Percentiles rank a stretch among this genome's conserved stretches.
Evolutionary conservation across 2,113 vertebrate species (phyloP).

Genomic region (Orientallactaga bullata): DNA sequence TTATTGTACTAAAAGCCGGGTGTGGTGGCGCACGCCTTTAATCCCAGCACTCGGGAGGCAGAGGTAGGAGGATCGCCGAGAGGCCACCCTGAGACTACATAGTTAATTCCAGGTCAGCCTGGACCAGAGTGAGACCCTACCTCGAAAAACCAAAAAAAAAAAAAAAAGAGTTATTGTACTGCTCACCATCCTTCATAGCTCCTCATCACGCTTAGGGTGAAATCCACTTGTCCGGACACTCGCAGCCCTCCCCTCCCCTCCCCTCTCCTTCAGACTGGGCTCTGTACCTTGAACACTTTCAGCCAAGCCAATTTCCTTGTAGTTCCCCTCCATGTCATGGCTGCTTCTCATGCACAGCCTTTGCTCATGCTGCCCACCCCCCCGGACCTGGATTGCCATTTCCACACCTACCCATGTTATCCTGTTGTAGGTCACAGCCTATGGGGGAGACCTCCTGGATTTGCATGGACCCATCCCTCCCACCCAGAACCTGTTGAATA

Average conservation of each 20-base stretch:
- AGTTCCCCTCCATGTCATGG: background rate
- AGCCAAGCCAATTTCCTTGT: background rate
- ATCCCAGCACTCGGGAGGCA: too few relatives aligned
- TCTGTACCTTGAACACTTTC: background rate
- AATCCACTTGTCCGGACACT: conserved; percentile 15
- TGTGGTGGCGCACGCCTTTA: too few relatives aligned
- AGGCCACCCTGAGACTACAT: too few relatives aligned
- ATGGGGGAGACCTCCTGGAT: background rate
- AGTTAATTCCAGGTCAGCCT: too few relatives aligned
- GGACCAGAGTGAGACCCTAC: too few relatives aligned
- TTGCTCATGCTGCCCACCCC: background rate
- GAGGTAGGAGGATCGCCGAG: too few relatives aligned
- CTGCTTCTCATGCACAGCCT: background rate
- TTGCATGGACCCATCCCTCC: background rate
- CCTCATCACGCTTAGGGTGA: background rate
- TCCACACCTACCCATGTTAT: background rate
- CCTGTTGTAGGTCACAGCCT: background rate
- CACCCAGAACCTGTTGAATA: background rate
- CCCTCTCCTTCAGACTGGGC: background rate
- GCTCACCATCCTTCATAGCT: background rate
- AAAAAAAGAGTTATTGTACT: background rate
- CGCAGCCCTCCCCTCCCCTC: background rate
- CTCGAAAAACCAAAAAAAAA: too few relatives aligned
- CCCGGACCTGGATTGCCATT: background rate
- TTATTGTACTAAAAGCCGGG: background rate